A percentile compares a stretch with the other conserved stretches of the same genome.
Evolutionary conservation across 2,797 vertebrate species (phyloP).

Genomic region (Lacerta bilineata): DNA sequence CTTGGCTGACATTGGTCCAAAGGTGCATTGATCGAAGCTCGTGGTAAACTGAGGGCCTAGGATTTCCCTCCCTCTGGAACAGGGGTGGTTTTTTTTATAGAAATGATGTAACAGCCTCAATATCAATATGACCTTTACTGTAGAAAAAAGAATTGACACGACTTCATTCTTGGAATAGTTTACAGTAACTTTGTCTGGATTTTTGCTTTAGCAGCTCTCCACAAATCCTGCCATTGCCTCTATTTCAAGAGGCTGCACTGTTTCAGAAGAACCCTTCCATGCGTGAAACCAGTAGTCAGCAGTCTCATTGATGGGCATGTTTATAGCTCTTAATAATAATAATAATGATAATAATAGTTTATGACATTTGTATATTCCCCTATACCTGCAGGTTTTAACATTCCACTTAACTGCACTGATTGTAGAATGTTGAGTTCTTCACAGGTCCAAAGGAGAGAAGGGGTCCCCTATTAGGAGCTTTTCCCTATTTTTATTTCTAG

Average conservation of each 20-base stretch:
- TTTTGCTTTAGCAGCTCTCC: neutral
- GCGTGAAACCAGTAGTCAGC: neutral
- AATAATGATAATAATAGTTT: too few relatives aligned
- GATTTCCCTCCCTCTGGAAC: neutral
- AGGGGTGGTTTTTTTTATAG: neutral
- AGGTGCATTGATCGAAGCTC: neutral
- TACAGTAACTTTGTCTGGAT: neutral
- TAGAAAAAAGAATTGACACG: neutral
- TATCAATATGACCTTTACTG: neutral
- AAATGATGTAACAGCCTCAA: neutral
- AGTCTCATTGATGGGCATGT: neutral
- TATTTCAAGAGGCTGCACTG: neutral
- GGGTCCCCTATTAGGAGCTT: neutral
- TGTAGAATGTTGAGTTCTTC: neutral
- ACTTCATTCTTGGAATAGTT: neutral
- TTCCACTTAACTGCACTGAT: neutral
- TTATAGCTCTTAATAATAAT: neutral
- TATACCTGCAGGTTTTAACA: too few relatives aligned
- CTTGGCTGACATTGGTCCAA: too few relatives aligned
- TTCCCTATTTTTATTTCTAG: neutral
- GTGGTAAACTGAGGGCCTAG: neutral
- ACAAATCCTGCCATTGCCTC: slow-evolving; percentile 2
- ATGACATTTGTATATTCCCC: too few relatives aligned
- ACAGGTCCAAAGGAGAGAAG: fast-evolving
- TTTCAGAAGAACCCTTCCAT: slow-evolving; percentile 6